Base-by-base conservation (phyloP, 2,113 vertebrate species). In the Limanda limanda region DNA sequence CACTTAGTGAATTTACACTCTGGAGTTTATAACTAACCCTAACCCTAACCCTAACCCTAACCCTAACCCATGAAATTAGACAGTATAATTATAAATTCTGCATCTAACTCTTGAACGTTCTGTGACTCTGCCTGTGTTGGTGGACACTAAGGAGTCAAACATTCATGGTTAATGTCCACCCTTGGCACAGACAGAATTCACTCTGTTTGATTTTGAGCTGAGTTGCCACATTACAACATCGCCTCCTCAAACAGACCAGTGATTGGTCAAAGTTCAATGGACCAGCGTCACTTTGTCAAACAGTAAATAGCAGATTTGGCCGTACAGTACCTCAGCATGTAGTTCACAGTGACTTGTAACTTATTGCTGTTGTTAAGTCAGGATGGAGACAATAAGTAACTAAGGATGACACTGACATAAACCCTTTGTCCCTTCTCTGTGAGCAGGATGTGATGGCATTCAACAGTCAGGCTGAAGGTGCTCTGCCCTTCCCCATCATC, bases 401-500 rank as follows among this genome's bases (percentile, higher is more conserved):
- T 20, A 10, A 68, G 6, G 35, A 27, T 71, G 56, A 17, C 42
- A 20, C 42, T 71, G 18, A 55, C 35, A 54, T 20, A 18, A 35
- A 52, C 8, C 12, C 1, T n/a, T 9, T 61, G 64, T 78, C 45
- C 6, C 31, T 23, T 71, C 48, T 4, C 2, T 57, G 15, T 75
- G 5, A 35, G 0, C 58, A 99, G 98, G 98, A 99, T 71, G 97
- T 99, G 79, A 95, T 97, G 0, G 95, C 96, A 0, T 95, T 96
- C 73, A 95, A 94, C 0, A 80, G 89, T 2, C 90, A 92, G 0
- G 76, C 95, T 0, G 86, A 75, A 3, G 85, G 85, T 64, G 74
- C 90, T 15, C 85, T 99, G 3, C 98, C 98, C 17, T 99, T 96
- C 85, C 98, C 98, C 62, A 98, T 99, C 92, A 98, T 99, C 2